Evolutionary conservation across 2,888 invertebrate species (phyloP), one percentile per base, ranked within the genome.

Genomic region (Caprella mutica): DNA sequence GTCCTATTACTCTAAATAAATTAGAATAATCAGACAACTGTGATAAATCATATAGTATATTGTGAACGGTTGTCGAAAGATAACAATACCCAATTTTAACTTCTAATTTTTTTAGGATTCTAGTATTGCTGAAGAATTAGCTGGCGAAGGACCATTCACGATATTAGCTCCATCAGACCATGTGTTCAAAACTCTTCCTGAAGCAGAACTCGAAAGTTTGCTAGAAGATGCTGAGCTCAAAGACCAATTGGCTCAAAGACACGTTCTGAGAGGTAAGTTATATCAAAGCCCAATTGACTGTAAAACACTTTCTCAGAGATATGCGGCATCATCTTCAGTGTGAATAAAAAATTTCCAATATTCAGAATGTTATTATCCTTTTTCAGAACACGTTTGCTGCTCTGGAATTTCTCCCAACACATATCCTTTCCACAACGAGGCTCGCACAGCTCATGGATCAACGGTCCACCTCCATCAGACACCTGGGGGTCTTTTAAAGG

Each of bases 131-230:
- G 73, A 76, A 42, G 71, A 73, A 24, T 68, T 80, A 51, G 69
- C 71, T 17, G 73, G 73, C 50, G 69, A 69, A 6, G 73, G 74
- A 39, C 76, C 78, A 0, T 72, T 77, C 56, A 80, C 81, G 0
- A 71, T 81, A 46, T 72, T 81, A 57, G 81, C 80, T 5, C 80
- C 80, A 1, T 77, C 77, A 9, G 77, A 81, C 66, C 73, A 76
- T 66, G 78, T 77, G 5, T 78, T 80, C 67, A 73, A 75, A 29
- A 71, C 73, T 40, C 67, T 80, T 39, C 74, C 74, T 3, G 74
- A 75, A 53, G 72, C 73, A 24, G 74, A 74, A 40, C 68, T 77
- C 56, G 72, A 74, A 29, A 70, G 71, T 30, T 67, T 80, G 19
- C 14, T 55, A 27, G 43, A 54, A 19, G 42, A 59, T 26, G 12